Evolutionary conservation across 2,888 invertebrate genomes (phyloP).

Genomic region (Tachina fera): DNA sequence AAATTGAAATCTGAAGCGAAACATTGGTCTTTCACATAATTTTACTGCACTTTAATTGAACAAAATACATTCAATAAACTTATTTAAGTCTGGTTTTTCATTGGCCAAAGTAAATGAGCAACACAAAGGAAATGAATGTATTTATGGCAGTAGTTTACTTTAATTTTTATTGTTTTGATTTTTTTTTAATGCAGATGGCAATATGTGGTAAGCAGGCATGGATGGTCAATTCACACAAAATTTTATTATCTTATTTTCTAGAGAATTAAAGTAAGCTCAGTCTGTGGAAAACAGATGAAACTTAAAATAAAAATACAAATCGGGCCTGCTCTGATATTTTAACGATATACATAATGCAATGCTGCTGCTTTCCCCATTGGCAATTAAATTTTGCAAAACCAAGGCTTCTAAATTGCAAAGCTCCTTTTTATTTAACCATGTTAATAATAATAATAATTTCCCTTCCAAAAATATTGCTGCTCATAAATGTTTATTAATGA

Average conservation of each 20-base stretch:
- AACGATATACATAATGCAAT: too few relatives aligned
- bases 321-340: too few relatives aligned
- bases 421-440: too few relatives aligned
- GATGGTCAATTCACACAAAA: background rate
- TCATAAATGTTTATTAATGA: background rate
- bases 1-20: background rate
- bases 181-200: slow-evolving; percentile 43
- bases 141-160: slow-evolving; percentile 55
- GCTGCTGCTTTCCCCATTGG: too few relatives aligned
- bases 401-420: background rate
- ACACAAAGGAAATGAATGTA: slow-evolving; percentile 12
- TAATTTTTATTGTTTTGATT: slow-evolving; percentile 46
- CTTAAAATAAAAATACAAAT: too few relatives aligned
- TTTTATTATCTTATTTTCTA: too few relatives aligned
- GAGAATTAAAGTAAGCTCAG: too few relatives aligned
- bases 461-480: too few relatives aligned
- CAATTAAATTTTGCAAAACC: too few relatives aligned
- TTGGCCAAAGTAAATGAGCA: background rate
- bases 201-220: background rate
- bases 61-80: background rate
- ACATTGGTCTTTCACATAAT: slow-evolving; percentile 41
- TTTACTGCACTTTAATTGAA: background rate
- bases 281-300: too few relatives aligned
- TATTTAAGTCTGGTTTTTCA: slow-evolving; percentile 7
- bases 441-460: too few relatives aligned